phyloP scores from a whole-genome alignment of 30 jellyfish, hydroid and myxozoan species.

The Aurelia aurita region DNA sequence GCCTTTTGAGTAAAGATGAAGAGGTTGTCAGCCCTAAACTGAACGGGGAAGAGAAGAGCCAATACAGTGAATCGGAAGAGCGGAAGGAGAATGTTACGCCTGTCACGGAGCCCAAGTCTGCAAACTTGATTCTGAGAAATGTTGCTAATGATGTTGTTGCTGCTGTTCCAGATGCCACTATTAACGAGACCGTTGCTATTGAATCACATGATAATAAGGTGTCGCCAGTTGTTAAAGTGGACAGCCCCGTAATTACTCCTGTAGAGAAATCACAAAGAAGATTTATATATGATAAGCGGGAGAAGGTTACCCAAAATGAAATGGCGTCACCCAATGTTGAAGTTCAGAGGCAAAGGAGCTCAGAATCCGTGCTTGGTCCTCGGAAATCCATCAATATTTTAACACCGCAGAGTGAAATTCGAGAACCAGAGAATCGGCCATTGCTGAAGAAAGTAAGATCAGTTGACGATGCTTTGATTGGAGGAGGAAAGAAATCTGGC shows the following conservation, averaged over 20 bases:
- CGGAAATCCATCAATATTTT: conserved; percentile 1
- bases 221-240: conserved; percentile 15
- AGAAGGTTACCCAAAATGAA: background rate
- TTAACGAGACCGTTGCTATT: background rate
- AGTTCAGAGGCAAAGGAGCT: conserved; percentile 23
- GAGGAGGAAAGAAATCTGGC: conserved; percentile 10
- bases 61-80: background rate
- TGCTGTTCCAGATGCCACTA: background rate
- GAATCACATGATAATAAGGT: background rate
- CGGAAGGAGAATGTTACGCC: background rate
- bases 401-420: background rate
- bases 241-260: background rate
- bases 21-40: background rate
- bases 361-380: conserved; percentile 57
- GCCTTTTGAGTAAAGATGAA: conserved; percentile 56
- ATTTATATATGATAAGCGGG: background rate
- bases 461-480: conserved; percentile 43
- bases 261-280: background rate
- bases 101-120: background rate
- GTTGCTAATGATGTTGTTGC: background rate
- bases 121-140: background rate
- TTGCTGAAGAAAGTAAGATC: conserved; percentile 29
- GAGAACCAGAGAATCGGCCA: conserved; percentile 7
- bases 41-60: background rate
- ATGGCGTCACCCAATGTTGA: background rate